phyloP scores from a whole-genome alignment of 1,140 invertebrate genomes.

The Dendroctonus valens region DNA sequence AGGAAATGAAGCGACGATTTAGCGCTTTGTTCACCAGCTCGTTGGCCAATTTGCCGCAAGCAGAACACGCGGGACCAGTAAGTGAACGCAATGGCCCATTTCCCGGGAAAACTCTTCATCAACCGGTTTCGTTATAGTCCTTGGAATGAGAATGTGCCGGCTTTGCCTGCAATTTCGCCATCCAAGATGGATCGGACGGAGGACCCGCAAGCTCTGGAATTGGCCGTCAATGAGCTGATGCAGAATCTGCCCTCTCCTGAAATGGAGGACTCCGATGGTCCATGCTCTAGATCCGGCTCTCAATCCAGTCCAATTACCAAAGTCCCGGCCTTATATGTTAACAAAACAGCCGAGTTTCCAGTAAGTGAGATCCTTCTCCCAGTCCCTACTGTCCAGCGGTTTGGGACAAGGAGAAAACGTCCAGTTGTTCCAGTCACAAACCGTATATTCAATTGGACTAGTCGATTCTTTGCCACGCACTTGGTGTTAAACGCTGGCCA shows the following conservation, averaged over 20 bases:
- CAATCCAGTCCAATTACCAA: neutral
- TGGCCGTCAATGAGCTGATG: constrained; percentile 67
- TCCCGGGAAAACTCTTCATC: too few species aligned
- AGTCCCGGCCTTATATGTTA: too few species aligned
- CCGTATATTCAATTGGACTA: too few species aligned
- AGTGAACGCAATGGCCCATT: too few species aligned
- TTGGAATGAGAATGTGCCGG: too few species aligned
- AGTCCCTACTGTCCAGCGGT: neutral
- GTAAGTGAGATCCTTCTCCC: neutral
- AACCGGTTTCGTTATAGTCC: too few species aligned
- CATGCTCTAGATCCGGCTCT: neutral
- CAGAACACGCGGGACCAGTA: neutral
- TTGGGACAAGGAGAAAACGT: neutral
- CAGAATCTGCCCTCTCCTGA: constrained; percentile 57
- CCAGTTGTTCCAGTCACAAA: too few species aligned
- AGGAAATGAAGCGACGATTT: constrained; percentile 72
- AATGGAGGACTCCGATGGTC: neutral
- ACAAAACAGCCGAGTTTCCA: neutral
- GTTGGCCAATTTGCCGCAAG: constrained; percentile 12
- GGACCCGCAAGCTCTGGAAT: constrained; percentile 64
- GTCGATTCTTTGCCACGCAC: too few species aligned
- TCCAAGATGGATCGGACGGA: constrained; percentile 53
- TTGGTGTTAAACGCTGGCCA: too few species aligned
- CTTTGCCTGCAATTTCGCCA: too few species aligned
- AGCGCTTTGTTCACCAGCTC: constrained; percentile 53